Percentiles rank a stretch among this genome's conserved stretches.
Conservation (phyloP, 1,140 invertebrate species). For the Drosophila kohkoa region DNA sequence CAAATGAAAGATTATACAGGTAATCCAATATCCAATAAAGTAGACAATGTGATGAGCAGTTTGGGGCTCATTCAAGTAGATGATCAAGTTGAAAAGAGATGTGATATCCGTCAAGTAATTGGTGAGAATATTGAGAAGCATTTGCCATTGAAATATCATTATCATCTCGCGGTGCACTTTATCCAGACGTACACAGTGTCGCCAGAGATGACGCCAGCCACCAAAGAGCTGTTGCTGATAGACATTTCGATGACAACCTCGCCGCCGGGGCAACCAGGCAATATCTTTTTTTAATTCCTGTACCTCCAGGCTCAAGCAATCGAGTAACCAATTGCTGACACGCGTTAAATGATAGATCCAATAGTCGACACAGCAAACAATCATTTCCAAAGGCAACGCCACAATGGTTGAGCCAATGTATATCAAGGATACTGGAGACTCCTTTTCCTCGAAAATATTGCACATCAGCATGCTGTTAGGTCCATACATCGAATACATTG, state of each 20-base stretch:
- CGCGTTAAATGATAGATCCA: slow-evolving; percentile 39
- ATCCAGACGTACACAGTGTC: slow-evolving; percentile 32
- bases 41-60: slow-evolving; percentile 6
- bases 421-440: slow-evolving; percentile 1
- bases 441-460: not conserved
- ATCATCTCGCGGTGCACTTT: slow-evolving; percentile 27
- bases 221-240: slow-evolving; percentile 40
- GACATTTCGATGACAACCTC: slow-evolving; percentile 36
- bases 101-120: slow-evolving; percentile 55
- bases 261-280: slow-evolving; percentile 5
- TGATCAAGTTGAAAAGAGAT: slow-evolving; percentile 48
- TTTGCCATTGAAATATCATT: slow-evolving; percentile 47
- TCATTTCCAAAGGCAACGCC: slow-evolving; percentile 37
- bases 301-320: slow-evolving; percentile 30
- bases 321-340: slow-evolving; percentile 48
- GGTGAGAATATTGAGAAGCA: slow-evolving; percentile 50
- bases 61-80: slow-evolving; percentile 22
- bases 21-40: not conserved
- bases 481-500: slow-evolving; percentile 22
- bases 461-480: slow-evolving; percentile 35
- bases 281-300: slow-evolving; percentile 40
- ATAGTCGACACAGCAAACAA: slow-evolving; percentile 40
- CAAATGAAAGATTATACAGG: slow-evolving; percentile 4
- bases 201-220: slow-evolving; percentile 56
- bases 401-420: slow-evolving; percentile 16